These are phyloP conservation scores for Propithecus deckenii DNA, from an alignment of 2,797 vertebrate genomes.

Conservation along the genomic window DNA sequence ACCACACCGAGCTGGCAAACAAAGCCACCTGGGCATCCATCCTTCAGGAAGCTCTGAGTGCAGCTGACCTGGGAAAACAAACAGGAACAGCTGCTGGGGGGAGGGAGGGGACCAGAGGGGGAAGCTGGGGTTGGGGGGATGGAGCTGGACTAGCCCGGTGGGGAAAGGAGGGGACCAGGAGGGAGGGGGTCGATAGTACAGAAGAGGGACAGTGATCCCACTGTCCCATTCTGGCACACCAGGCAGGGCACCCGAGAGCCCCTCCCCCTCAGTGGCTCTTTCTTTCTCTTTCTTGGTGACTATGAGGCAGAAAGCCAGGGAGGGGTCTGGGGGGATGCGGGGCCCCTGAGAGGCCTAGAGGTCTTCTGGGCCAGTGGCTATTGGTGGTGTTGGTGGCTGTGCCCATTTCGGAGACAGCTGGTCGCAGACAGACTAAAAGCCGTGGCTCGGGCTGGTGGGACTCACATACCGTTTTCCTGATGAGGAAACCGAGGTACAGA, in stretches of 20 bases:
- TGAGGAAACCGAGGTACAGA: background rate
- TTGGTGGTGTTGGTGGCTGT: background rate
- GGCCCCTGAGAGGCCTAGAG: background rate
- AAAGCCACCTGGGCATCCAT: constrained; percentile 87
- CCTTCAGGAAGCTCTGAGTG: constrained; percentile 84
- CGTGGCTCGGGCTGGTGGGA: no score
- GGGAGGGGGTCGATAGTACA: background rate
- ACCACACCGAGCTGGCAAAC: constrained; percentile 82
- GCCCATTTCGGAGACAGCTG: background rate
- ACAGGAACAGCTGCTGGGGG: constrained; percentile 83
- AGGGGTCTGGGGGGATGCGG: no score
- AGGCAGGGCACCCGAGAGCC: background rate
- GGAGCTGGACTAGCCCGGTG: background rate
- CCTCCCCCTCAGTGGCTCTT: background rate
- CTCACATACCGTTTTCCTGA: background rate
- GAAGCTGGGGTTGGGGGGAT: background rate
- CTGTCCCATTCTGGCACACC: background rate
- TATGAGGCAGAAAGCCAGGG: background rate
- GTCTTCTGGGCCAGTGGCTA: background rate
- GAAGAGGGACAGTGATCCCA: background rate
- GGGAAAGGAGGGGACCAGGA: fast-evolving
- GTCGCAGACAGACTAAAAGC: background rate
- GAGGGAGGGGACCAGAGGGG: background rate
- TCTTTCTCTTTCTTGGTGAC: background rate
- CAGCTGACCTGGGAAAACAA: constrained; percentile 85